Evolutionary conservation across 2,113 vertebrate species (phyloP), one percentile per base, ranked within the genome.

Genomic region (Henicopernis longicauda): DNA sequence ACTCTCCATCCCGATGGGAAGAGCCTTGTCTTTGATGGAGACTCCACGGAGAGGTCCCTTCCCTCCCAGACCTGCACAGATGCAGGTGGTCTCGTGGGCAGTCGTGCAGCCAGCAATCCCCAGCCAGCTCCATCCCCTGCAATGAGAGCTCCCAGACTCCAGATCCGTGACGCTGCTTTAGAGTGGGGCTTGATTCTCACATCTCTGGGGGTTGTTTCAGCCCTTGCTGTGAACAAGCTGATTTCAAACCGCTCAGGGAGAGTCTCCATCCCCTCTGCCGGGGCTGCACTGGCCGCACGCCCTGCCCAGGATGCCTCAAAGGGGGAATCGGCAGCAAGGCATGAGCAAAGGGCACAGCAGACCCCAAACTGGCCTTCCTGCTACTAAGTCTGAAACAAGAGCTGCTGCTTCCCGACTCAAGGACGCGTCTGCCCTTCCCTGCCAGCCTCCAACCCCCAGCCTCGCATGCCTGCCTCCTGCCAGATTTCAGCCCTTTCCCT

Each of bases 221-320:
- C 17, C 52, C 69, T 52, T 17, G 50, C 36, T 70, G 44, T 10
- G 34, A 47, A 44, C 0, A 0, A 82, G 44, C 9, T 1, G 2
- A 26, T 29, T 49, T n/a, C 74, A 61, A 18, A 34, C 11, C 0
- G 3, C 91, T 50, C 78, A 31, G 59, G 67, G 67, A 58, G 50
- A 42, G 26, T 0, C 59, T 94, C 74, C 22, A 1, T 38, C 54
- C 62, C 58, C 62, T 77, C 63, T 57, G 36, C 78, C 1, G 4
- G 5, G 62, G 66, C 47, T 32, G 31, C 49, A 7, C 18, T 3
- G 0, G 26, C 18, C 2, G 0, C 45, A n/a, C 4, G 0, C 14
- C 38, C 38, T 70, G 36, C 59, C 50, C 55, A 6, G 49, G 1
- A 40, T 40, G 40, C 40, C 36, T 52, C 23, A 4, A 1, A 54